Evolutionary conservation across 2,113 vertebrate genomes (phyloP).

Genomic region (Scartelaos histophorus): DNA sequence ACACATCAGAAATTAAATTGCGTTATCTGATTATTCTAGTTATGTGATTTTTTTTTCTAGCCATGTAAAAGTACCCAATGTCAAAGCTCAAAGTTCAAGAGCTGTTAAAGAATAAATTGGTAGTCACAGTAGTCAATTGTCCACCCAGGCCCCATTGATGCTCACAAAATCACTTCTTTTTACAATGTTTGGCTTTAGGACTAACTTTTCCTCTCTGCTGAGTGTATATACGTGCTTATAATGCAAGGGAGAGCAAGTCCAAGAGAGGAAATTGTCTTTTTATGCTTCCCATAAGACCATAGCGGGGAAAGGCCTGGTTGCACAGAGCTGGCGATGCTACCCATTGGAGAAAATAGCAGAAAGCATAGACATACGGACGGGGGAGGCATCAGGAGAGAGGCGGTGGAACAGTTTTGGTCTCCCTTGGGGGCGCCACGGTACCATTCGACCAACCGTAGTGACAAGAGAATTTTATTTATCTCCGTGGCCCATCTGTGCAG

Average conservation of each 20-base stretch:
- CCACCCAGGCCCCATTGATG: slow-evolving; percentile 41
- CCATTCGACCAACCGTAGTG: slow-evolving; percentile 86
- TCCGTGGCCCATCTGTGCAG: slow-evolving; percentile 93
- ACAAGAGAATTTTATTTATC: slow-evolving; percentile 93
- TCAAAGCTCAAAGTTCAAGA: slow-evolving; percentile 44
- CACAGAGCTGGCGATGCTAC: slow-evolving; percentile 49
- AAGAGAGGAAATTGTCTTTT: slow-evolving; percentile 40
- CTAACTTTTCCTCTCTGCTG: slow-evolving; percentile 34
- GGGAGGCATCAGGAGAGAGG: slow-evolving; percentile 23
- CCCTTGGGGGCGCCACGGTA: slow-evolving; percentile 86
- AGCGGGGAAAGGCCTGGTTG: slow-evolving; percentile 41
- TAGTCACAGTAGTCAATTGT: slow-evolving; percentile 46
- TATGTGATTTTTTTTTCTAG: no score
- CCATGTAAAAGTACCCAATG: not conserved
- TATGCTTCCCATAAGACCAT: slow-evolving; percentile 36
- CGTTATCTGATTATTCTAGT: no score
- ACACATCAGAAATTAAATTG: no score
- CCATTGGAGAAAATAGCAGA: slow-evolving; percentile 31
- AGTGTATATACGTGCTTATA: slow-evolving; percentile 34
- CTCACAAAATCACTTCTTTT: slow-evolving; percentile 26
- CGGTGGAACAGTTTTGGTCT: slow-evolving; percentile 59
- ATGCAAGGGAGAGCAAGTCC: slow-evolving; percentile 24
- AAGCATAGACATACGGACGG: slow-evolving; percentile 45
- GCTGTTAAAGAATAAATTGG: slow-evolving; percentile 48
- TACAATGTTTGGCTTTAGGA: slow-evolving; percentile 37